These are phyloP conservation scores for Trimorus sp. DNA, from an alignment of 2,888 invertebrate genomes.

Conservation along the genomic window DNA sequence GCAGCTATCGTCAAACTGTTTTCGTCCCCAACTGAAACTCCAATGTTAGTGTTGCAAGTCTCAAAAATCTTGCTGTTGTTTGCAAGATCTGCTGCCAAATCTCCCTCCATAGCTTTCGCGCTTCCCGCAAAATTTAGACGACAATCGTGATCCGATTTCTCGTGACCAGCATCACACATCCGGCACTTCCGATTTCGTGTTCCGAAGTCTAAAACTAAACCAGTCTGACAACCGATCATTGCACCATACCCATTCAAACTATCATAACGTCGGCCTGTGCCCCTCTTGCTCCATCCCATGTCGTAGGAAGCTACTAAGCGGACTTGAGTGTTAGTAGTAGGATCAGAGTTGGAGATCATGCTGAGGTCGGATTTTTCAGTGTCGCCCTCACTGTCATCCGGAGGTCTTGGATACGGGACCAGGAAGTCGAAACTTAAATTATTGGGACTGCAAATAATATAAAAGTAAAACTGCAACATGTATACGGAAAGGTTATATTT, in stretches of 20 bases:
- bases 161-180: conserved; percentile 25
- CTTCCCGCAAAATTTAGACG: conserved; percentile 39
- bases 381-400: not conserved
- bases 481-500: no score
- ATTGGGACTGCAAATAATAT: no score
- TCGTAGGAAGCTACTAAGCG: conserved; percentile 33
- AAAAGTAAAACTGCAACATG: no score
- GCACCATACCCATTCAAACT: conserved; percentile 41
- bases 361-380: no score
- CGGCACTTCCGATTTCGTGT: conserved; percentile 41
- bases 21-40: conserved; percentile 30
- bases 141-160: conserved; percentile 36
- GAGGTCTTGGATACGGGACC: not conserved
- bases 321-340: not conserved
- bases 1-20: conserved; percentile 35
- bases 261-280: conserved; percentile 33
- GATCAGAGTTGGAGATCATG: no score
- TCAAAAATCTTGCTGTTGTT: conserved; percentile 28
- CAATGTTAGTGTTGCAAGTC: conserved; percentile 18
- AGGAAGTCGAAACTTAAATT: no score
- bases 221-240: conserved; percentile 29
- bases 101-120: conserved; percentile 58
- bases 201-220: conserved; percentile 23
- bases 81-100: conserved; percentile 34
- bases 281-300: conserved; percentile 32